Evolutionary conservation across 2,113 vertebrate species (phyloP), one percentile per base, ranked within the genome.

Genomic region (Hydrochoerus hydrochaeris): DNA sequence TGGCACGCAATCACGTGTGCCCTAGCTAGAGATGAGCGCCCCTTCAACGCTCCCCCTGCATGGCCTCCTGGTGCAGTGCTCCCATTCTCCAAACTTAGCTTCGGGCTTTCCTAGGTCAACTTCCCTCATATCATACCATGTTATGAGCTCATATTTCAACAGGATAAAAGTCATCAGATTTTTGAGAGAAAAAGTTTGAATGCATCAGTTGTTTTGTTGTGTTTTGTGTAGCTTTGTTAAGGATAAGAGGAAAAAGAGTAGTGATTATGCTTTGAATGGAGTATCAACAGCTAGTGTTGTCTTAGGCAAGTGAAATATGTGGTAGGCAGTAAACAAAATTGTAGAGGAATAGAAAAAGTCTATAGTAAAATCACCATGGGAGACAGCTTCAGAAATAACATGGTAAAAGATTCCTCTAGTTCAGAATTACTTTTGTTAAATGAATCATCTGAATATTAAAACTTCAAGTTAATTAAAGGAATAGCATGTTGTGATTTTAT

Each of bases 361-460:
- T 35, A 13, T 30, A 78, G 8, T 12, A 24, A 60, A 16, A 49
- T 7, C 26, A 30, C 26, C 19, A 92, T 0, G 9, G 35, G 69
- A 57, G 87, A 44, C 58, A 7, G 44, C 8, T 88, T 16, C 3
- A 57, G 30, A 78, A 77, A 49, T 11, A 62, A n/a, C 8, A 16
- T 60, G 12, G 19, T 32, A n/a, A 81, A 3, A 69, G 46, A 57
- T 75, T 92, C 62, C 32, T 95, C 28, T 52, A 19, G 13, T 63
- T 94, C 54, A 60, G 12, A 67, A 73, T 3, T 41, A 0, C 44
- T 38, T 84, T 88, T 62, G 10, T 95, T 91, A 62, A 85, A 73
- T 60, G 35, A 94, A 75, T 90, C 30, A 78, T 67, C 58, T 73
- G 41, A 22, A 80, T 67, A 92, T 89, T 94, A 49, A 95, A 57